Evolutionary conservation across 2,113 vertebrate genomes (phyloP).

Genomic region (Cairina moschata): DNA sequence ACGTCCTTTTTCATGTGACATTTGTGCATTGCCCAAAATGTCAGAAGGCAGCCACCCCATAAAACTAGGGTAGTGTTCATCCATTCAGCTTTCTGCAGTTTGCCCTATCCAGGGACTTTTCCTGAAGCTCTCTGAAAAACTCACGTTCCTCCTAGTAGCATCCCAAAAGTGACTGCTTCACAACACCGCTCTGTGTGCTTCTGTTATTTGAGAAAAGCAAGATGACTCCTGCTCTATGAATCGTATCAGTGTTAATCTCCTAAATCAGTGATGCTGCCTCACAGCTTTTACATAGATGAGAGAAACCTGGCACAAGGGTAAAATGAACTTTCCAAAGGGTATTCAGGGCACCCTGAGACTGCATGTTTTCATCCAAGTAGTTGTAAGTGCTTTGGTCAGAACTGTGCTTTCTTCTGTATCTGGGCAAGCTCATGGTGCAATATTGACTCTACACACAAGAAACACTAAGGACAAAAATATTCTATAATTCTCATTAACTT

Average conservation of each 20-base stretch:
- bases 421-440: neutral
- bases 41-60: neutral
- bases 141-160: neutral
- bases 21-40: neutral
- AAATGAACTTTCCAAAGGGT: conserved; percentile 30
- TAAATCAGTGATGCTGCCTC: conserved; percentile 27
- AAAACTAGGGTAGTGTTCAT: neutral
- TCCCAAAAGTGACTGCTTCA: neutral
- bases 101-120: neutral
- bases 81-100: neutral
- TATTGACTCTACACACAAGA: neutral
- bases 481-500: neutral
- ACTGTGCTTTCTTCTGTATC: neutral
- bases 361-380: neutral
- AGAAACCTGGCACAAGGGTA: conserved; percentile 44
- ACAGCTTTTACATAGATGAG: conserved; percentile 36
- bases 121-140: neutral
- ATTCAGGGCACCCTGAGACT: neutral
- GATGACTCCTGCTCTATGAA: neutral
- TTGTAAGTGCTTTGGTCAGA: neutral
- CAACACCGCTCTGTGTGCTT: neutral
- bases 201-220: conserved; percentile 30
- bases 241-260: conserved; percentile 34
- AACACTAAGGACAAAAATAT: neutral
- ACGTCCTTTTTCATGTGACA: neutral